phyloP scores from a whole-genome alignment of 2,888 invertebrate species.

The Alsophila aescularia region DNA sequence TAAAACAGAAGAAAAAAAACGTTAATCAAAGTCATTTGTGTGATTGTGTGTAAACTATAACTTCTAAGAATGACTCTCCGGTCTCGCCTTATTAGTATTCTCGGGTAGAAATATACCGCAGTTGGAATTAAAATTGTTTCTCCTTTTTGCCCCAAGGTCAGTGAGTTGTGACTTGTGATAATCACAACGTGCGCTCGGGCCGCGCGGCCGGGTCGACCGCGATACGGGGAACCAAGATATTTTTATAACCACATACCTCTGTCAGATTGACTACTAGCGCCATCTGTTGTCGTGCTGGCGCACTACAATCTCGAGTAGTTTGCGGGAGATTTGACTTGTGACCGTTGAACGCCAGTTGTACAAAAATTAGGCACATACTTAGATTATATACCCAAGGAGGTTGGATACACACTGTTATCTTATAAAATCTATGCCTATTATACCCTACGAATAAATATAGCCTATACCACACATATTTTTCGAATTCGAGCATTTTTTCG shows the following conservation, averaged over 20 bases:
- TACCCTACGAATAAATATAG: too few species aligned
- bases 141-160: slow-evolving; percentile 80
- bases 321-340: slow-evolving; percentile 23
- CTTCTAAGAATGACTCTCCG: slow-evolving; percentile 52
- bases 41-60: slow-evolving; percentile 26
- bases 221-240: slow-evolving; percentile 68
- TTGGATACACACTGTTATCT: too few species aligned
- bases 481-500: too few species aligned
- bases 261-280: slow-evolving; percentile 48
- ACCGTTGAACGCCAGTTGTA: too few species aligned
- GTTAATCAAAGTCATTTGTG: slow-evolving; percentile 35
- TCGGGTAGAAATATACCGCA: slow-evolving; percentile 63
- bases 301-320: slow-evolving; percentile 4
- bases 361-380: too few species aligned
- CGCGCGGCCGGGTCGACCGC: slow-evolving; percentile 39
- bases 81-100: slow-evolving; percentile 65
- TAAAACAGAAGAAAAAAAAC: slow-evolving; percentile 16
- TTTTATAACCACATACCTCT: slow-evolving; percentile 52
- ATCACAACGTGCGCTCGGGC: slow-evolving; percentile 59
- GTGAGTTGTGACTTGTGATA: slow-evolving; percentile 72
- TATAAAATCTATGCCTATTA: too few species aligned
- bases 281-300: slow-evolving; percentile 50
- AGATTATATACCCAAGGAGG: too few species aligned
- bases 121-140: slow-evolving; percentile 73
- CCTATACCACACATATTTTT: too few species aligned